Evolutionary conservation across 2,888 invertebrate genomes (phyloP), one percentile per base, ranked within the genome.

Genomic region (Latrodectus elegans): DNA sequence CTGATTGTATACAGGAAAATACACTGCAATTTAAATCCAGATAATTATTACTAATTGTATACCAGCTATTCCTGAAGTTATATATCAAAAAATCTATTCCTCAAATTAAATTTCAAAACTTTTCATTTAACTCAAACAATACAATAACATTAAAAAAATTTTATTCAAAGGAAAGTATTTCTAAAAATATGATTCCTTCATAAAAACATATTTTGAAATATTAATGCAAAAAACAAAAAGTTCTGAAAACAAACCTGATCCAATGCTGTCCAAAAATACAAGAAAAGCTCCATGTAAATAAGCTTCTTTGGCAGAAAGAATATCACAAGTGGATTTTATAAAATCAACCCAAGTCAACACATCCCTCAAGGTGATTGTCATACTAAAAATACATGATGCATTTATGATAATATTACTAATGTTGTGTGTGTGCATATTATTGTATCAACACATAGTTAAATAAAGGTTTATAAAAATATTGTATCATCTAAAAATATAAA

Each of bases 321-420:
- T 90, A 12, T 53, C n/a, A 89, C 92, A 91, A 65, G 94, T 94
- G 14, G 92, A 92, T 92, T 97, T 97, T 88, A 99, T 95, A 91
- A 98, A 99, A 90, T 95, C 93, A 0, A 97, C 96, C 99, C 99
- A 99, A 0, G 97, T 95, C 49, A 99, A 93, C 84, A 98, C 94
- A 92, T 99, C 99, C 90, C 99, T 94, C 89, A 99, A 96, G 90
- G 97, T 99, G 86, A 97, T 94, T 8, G 95, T 95, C 90, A 96
- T 95, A 91, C 96, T 93, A 89, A 89, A 90, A 60, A 38, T 38
- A 38, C 38, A 38, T 6, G 4, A 38, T 6, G 4, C 38, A 38
- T 38, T 38, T 38, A 38, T 22, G 22, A 22, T 38, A 38, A 38
- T 6, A 38, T 38, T 38, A 38, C 38, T 38, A 38, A 2, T 38